A percentile compares a stretch with the other conserved stretches of the same genome.
These are phyloP conservation scores for Caloenas nicobarica DNA, from an alignment of 2,113 vertebrate genomes.

Conservation along the genomic window DNA sequence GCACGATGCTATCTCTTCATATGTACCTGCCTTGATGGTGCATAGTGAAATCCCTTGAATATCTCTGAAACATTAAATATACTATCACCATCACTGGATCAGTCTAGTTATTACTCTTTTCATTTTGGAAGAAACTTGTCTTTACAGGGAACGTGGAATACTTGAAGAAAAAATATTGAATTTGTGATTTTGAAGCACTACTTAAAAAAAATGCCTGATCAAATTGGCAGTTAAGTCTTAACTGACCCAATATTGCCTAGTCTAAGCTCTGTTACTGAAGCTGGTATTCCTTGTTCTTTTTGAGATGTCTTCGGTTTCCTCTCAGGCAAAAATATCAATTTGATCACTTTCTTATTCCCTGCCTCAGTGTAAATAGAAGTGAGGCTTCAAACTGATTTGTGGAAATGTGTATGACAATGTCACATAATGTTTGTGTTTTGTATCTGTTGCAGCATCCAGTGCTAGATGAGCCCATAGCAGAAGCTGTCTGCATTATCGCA, in stretches of 20 bases:
- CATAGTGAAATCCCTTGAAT: background rate
- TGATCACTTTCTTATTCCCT: background rate
- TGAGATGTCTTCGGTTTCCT: background rate
- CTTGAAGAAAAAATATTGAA: background rate
- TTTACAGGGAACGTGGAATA: background rate
- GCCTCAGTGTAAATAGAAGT: background rate
- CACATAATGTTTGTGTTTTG: background rate
- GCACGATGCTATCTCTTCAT: background rate
- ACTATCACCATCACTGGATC: background rate
- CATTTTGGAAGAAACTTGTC: background rate
- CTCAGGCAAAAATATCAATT: background rate
- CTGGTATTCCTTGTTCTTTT: background rate
- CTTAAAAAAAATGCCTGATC: background rate
- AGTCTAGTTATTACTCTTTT: background rate
- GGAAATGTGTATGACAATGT: background rate
- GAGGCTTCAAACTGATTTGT: background rate
- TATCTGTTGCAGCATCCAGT: constrained; percentile 82
- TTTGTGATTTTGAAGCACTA: background rate
- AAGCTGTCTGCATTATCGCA: constrained; percentile 87
- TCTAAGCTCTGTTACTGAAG: background rate
- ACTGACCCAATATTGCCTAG: background rate
- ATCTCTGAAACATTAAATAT: background rate
- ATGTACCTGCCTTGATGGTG: background rate
- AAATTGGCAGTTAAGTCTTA: background rate
- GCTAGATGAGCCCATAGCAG: constrained; percentile 86